A percentile compares a stretch with the other conserved stretches of the same genome.
phyloP scores from a whole-genome alignment of 2,888 invertebrate species.

The Polyommatus icarus region DNA sequence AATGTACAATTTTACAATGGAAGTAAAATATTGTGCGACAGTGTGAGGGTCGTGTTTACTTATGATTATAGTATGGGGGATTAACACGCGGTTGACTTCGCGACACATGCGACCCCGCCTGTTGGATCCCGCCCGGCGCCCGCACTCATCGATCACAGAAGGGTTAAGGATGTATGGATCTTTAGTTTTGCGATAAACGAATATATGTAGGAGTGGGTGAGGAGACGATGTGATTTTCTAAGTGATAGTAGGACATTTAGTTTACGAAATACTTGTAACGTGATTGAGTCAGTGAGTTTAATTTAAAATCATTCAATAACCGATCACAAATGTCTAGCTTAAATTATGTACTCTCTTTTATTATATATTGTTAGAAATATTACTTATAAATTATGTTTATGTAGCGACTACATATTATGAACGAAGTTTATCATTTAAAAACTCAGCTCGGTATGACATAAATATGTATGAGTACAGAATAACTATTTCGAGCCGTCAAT shows the following conservation, averaged over 20 bases:
- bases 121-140: background rate
- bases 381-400: background rate
- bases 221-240: background rate
- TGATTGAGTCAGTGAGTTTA: background rate
- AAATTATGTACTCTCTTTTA: background rate
- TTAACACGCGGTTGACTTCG: background rate
- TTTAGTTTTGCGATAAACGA: background rate
- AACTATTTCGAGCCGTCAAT: conserved; percentile 15
- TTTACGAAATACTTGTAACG: background rate
- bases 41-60: background rate
- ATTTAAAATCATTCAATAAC: too few relatives aligned
- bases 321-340: background rate
- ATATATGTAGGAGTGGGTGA: background rate
- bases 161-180: background rate
- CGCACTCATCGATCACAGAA: background rate
- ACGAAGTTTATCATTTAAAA: background rate
- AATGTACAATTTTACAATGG: background rate
- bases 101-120: background rate
- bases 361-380: background rate
- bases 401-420: background rate
- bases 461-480: conserved; percentile 3
- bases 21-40: background rate
- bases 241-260: background rate
- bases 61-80: background rate
- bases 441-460: background rate